Conservation (phyloP, 2,888 invertebrate genomes). For the Cheilosia variabilis region DNA sequence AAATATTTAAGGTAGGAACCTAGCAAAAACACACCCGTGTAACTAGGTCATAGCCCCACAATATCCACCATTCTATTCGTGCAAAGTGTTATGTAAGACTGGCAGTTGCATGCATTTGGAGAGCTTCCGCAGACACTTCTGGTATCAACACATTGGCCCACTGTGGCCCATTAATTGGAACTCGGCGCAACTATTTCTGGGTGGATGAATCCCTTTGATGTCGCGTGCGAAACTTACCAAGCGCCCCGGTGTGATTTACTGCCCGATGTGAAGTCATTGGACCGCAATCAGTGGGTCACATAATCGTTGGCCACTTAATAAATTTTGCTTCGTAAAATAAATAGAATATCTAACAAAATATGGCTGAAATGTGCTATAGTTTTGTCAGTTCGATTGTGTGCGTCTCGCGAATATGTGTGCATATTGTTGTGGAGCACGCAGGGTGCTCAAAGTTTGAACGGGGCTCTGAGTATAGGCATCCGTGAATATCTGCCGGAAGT, state of each 20-base stretch:
- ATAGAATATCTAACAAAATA: slow-evolving; percentile 29
- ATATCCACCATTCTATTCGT: neutral
- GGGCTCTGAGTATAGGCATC: slow-evolving; percentile 23
- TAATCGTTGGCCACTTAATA: slow-evolving; percentile 47
- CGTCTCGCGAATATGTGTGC: slow-evolving; percentile 8
- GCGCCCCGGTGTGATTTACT: slow-evolving; percentile 49
- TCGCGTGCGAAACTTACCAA: slow-evolving; percentile 48
- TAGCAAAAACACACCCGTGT: neutral
- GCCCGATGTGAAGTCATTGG: slow-evolving; percentile 68
- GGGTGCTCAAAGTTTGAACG: slow-evolving; percentile 22
- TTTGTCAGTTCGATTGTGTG: slow-evolving; percentile 16
- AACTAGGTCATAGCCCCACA: slow-evolving; percentile 27
- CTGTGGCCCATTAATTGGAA: slow-evolving; percentile 1
- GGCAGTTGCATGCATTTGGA: neutral
- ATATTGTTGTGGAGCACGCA: slow-evolving; percentile 33
- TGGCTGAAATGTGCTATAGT: slow-evolving; percentile 5
- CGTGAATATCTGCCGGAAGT: slow-evolving; percentile 69
- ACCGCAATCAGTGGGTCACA: slow-evolving; percentile 70
- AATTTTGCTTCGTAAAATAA: slow-evolving; percentile 28
- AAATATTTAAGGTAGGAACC: slow-evolving; percentile 14
- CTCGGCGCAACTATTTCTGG: slow-evolving; percentile 46
- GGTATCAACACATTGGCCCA: slow-evolving; percentile 16
- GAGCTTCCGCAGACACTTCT: slow-evolving; percentile 45
- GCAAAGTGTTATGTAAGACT: slow-evolving; percentile 45
- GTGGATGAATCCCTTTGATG: slow-evolving; percentile 53